Conservation (phyloP, 2,888 invertebrate genomes). For the Ophion costatus region DNA sequence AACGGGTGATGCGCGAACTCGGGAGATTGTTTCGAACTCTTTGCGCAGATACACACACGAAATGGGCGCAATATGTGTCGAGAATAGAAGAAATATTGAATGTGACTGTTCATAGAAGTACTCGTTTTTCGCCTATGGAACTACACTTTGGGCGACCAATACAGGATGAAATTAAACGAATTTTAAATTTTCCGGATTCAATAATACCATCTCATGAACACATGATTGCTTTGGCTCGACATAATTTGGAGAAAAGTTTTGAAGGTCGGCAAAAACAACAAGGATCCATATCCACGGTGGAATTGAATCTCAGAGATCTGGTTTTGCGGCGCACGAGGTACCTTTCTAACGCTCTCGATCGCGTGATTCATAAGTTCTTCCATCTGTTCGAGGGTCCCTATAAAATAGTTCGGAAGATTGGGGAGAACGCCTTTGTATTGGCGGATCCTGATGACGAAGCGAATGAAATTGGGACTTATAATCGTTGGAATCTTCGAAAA, state of each 20-base stretch:
- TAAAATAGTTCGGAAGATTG: neutral
- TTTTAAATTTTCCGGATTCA: neutral
- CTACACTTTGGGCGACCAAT: neutral
- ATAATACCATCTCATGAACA: neutral
- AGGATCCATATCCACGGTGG: neutral
- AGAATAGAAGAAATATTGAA: neutral
- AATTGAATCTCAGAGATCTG: neutral
- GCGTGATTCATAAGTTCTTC: neutral
- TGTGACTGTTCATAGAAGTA: neutral
- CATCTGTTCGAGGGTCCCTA: neutral
- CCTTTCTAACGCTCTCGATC: neutral
- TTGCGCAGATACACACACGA: neutral
- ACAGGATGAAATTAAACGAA: neutral
- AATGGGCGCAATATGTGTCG: neutral
- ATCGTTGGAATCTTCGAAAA: slow-evolving; percentile 64
- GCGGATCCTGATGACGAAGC: neutral
- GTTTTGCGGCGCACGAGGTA: slow-evolving; percentile 54
- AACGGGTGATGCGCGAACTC: neutral
- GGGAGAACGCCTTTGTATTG: neutral
- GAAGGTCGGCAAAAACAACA: neutral
- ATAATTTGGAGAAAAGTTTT: neutral
- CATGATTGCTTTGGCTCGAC: neutral
- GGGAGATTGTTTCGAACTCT: neutral
- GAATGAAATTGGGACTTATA: too few relatives aligned
- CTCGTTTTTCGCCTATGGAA: neutral